Base-by-base conservation (phyloP, 2,888 invertebrate genomes). In the Carcina quercana region DNA sequence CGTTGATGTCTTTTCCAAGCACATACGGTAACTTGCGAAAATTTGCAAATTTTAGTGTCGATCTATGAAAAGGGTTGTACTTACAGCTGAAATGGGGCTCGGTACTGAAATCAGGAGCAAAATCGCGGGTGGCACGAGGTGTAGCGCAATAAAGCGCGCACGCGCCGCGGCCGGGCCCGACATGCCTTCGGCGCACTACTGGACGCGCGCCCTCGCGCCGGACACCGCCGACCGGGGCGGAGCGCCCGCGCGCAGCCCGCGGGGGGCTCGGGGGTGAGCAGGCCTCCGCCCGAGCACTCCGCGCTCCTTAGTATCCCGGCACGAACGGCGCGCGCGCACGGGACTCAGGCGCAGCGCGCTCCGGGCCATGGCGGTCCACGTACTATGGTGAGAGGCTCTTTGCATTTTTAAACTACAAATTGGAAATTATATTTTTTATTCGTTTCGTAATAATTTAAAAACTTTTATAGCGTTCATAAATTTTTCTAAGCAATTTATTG, bases 151-250 rank as follows among this genome's bases (percentile, higher is more conserved):
- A 47, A 63, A 63, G 61, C 74, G 76, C 72, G 70, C 69, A 68
- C 79, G 79, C 79, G 74, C 78, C 79, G 73, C 79, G 69, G 75
- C 79, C 78, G 73, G 80, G 69, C 80, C 79, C 70, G 82, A 73
- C 80, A 82, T 82, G 80, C 76, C 79, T 78, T 75, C 72, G 75
- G 73, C 71, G 67, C 76, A 69, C 73, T 76, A 79, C 76, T 78
- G 37, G 73, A 54, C 59, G 72, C 68, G 67, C 72, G 73, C 71
- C 68, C 67, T 62, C 61, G 46, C 41, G 34, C 11, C 50, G 44
- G 42, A 52, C 49, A 39, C 36, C 43, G 42, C 47, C 50, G 42
- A 44, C 53, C 49, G 40, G 36, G 47, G 43, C 46, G 40, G 53
- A 47, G 49, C 50, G 51, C 51, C 51, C 54, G 44, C 46, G 44